A percentile compares a stretch with the other conserved stretches of the same genome.
phyloP scores from a whole-genome alignment of 1,140 invertebrate genomes.

The Trachymyrmex cornetzi region DNA sequence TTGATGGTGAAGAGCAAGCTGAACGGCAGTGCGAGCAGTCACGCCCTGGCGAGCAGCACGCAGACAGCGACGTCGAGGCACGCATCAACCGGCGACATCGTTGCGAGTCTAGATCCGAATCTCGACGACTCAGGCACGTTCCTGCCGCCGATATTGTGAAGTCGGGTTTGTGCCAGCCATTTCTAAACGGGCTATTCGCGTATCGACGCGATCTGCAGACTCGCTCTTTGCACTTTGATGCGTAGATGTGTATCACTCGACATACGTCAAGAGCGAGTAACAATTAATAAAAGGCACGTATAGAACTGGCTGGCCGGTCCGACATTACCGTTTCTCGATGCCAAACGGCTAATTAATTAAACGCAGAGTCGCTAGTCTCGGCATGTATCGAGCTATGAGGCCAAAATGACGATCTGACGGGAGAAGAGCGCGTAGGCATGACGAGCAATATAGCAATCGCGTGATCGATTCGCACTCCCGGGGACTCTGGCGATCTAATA shows the following conservation, averaged over 20 bases:
- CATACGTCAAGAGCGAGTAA: neutral
- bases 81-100: constrained; percentile 85
- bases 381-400: constrained; percentile 64
- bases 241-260: neutral
- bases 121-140: constrained; percentile 90
- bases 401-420: constrained; percentile 64
- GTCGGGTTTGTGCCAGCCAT: constrained; percentile 84
- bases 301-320: constrained; percentile 71
- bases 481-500: constrained; percentile 19
- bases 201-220: constrained; percentile 28
- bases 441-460: constrained; percentile 34
- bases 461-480: constrained; percentile 42
- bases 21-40: constrained; percentile 85
- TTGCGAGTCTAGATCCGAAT: constrained; percentile 87
- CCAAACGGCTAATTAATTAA: constrained; percentile 74
- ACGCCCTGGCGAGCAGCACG: constrained; percentile 82
- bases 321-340: constrained; percentile 59
- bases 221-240: constrained; percentile 26
- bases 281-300: constrained; percentile 28
- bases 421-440: constrained; percentile 27
- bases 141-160: constrained; percentile 89
- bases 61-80: constrained; percentile 83
- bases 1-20: constrained; percentile 84
- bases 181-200: constrained; percentile 78
- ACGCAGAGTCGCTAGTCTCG: constrained; percentile 66